Base-by-base conservation (phyloP, 2,888 invertebrate genomes). In the Petrolisthes cinctipes region DNA sequence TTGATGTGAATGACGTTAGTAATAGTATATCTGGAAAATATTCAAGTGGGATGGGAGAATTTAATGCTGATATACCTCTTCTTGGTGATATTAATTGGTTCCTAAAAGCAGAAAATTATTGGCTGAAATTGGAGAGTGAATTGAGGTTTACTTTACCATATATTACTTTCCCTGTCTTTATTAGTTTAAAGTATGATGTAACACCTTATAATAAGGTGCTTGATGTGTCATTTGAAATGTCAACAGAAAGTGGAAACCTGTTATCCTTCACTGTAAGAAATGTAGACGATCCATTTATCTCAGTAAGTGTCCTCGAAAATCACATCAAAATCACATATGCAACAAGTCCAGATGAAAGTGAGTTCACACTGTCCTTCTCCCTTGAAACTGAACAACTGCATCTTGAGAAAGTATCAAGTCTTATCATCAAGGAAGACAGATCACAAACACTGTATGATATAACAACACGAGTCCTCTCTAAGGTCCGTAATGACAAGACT, bases 21-120 rank as follows among this genome's bases (percentile, higher is more conserved):
- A 81, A 76, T 81, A 14, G 4, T 14, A 37, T 84, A 57, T 53
- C 80, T 51, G 87, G 80, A 7, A 68, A 71, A 23, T 80, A 75
- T 54, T 75, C 80, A 23, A 54, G 3, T n/a, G 66, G 76, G 20
- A 80, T 54, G 6, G 66, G 76, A 23, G 73, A 84, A 66, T 68
- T 88, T 56, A 66, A 11, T 14, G 81, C 75, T 66, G 54, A 75
- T 9, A 56, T 84, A 17, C 87, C 87, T n/a, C 57, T 81, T 23
- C 75, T 88, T 20, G 80, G 75, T 4, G 23, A 84, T 61, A 81
- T 88, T 7, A 61, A 80, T 14, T 76, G 51, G 61, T 56, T n/a
- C 9, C 6, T 86, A 14, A 78, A 86, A 61, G 76, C 82, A 3
- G 73, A 86, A 6, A 82, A 23, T 54, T 4, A 11, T 5, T 88